Base-by-base conservation (phyloP, 2,888 invertebrate species). In the Linnaemya vulpina region DNA sequence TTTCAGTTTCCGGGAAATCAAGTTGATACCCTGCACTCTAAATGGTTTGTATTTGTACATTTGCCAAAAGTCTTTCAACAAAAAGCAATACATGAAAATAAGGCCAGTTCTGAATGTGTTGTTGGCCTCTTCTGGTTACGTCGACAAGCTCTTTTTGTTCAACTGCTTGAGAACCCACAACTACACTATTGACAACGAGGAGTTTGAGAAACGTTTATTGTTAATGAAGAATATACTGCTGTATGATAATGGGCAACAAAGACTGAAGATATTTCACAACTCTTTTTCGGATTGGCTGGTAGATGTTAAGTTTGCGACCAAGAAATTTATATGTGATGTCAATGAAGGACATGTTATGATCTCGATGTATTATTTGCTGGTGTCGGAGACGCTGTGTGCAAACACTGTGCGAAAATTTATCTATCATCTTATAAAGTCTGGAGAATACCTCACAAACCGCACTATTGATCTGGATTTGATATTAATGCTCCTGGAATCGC, bases 301-400 rank as follows among this genome's bases (percentile, higher is more conserved):
- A 74, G 99, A 99, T 92, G 98, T 99, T n/a, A 99, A 99, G 92
- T 98, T 99, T 90, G 98, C 98, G 92, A 99, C 98, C 1, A 96
- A 98, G 88, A 96, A 98, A 88, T 99, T 98, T 92, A 94, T 98
- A 87, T 98, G 98, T 92, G 95, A 96, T 87, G 95, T 96, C 10
- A 94, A 95, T 70, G 97, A 97, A 88, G 98, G 98, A 0, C 98
- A 98, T 92, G 96, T 96, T 11, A 96, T 97, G 91, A 94, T 98
- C 53, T 96, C 97, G 22, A 96, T 98, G 95, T 95, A 96, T 90
- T 96, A 97, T 93, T 94, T 96, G 68, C 92, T 96, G 65, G 94
- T 95, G 25, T 95, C 96, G 0, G 93, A 94, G 70, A 94, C 95
- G 38, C 91, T 96, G 53, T 95, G 94, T 83, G 95, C 96, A 0